Base-by-base conservation (phyloP, 2,888 invertebrate genomes). In the Cylloceria caligata region DNA sequence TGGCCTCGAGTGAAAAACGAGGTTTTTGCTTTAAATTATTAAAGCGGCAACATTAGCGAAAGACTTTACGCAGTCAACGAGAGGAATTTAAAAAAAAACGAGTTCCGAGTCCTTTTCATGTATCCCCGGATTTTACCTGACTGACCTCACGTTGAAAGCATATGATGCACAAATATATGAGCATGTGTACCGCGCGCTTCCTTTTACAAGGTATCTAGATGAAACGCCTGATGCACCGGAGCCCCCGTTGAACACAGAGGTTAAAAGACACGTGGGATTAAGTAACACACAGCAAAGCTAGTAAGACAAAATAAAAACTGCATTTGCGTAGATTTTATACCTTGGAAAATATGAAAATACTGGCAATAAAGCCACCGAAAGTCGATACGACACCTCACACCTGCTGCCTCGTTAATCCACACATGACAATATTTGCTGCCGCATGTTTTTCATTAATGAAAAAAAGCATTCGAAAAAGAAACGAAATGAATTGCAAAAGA, bases 51-150 rank as follows among this genome's bases (percentile, higher is more conserved):
- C 60, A 47, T 64, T 24, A 64, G 39, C 11, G 34, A 34, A 21
- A 36, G 34, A n/a, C 45, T 42, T 71, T 27, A 30, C 30, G 55
- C 42, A 42, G 71, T 69, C 24, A 55, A 69, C 55, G 39, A 42
- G 45, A 45, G 16, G 30, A 57, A 30, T 16, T 11, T 1, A 42
- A 6, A 34, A 67, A 34, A 57, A 34, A 27, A 2, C 27, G 42
- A 42, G 42, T 34, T 11, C 30, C 42, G 34, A 47, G 45, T 60
- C 19, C 60, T 60, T 60, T 72, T 47, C 71, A 60, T 30, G 21
- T 60, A 45, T 60, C 71, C 30, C 30, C 60, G 57, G 34, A 34
- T 72, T 72, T 72, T 30, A n/a, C 47, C 19, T 19, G 71, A 45
- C 60, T 5, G 57, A 42, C 60, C 45, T 47, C 69, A 21, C 42